A percentile compares a stretch with the other conserved stretches of the same genome.
Conservation (phyloP, 1,140 invertebrate species). For the Steinernema feltiae region DNA sequence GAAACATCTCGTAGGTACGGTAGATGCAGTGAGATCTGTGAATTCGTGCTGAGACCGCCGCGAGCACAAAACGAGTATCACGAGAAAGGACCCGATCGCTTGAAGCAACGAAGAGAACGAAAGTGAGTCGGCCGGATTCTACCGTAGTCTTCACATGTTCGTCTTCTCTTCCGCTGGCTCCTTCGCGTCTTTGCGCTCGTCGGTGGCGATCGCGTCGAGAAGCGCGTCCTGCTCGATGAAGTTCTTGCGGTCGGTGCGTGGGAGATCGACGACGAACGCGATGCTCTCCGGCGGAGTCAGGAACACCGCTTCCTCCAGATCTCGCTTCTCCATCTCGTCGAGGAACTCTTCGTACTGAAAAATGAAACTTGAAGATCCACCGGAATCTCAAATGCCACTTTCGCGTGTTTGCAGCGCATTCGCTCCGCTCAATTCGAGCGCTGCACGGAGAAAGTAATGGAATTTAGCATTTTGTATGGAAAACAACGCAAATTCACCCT, state of each 20-base stretch:
- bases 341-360: constrained; percentile 11
- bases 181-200: not conserved
- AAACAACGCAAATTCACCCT: no score
- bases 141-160: not conserved
- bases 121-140: not conserved
- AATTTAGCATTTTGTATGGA: not conserved
- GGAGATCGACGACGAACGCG: constrained; percentile 1
- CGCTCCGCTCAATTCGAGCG: not conserved
- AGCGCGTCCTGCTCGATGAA: not conserved
- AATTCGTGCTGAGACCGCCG: not conserved
- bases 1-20: not conserved
- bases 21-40: not conserved
- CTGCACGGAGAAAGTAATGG: not conserved
- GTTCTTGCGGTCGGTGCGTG: constrained; percentile 5
- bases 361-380: not conserved
- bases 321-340: not conserved
- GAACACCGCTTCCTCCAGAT: not conserved
- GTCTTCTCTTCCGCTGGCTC: not conserved
- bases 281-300: not conserved
- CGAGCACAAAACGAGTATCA: not conserved
- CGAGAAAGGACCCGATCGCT: constrained; percentile 3
- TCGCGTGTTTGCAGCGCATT: not conserved
- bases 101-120: not conserved
- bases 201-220: not conserved
- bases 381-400: not conserved